Base-by-base conservation (phyloP, 1,140 invertebrate species). In the Drosophila sechellia region DNA sequence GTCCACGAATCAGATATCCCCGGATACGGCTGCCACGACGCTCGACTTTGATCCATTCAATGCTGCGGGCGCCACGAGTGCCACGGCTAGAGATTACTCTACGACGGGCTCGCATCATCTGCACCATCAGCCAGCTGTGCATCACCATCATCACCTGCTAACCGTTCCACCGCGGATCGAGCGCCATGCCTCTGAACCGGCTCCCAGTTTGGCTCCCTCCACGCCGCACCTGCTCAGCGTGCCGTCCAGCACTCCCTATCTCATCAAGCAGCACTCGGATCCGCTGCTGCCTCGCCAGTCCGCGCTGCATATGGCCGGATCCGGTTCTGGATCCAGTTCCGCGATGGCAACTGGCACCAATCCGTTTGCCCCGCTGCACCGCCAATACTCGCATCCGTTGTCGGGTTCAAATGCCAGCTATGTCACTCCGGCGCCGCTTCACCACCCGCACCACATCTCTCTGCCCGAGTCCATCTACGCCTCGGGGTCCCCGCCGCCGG, bases 181-280 rank as follows among this genome's bases (percentile, higher is more conserved):
- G 79, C 92, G 94, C 4, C 94, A 94, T 55, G 92, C 93, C 31
- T 95, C 94, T 13, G 94, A 94, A 70, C 94, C 94, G 10, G 92
- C 93, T 20, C 94, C 94, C 11, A 92, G 55, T 53, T 46, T 85
- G 27, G 61, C 40, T 10, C 64, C 93, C 81, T 37, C 90, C 91
- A 56, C 94, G 3, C 92, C 94, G n/a, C 94, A 95, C 79, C 90
- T 95, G 54, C 86, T 95, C 27, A 91, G 93, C 46, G 94, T 95
- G 45, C 95, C 95, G 37, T 93, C 77, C 54, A 80, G 64, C 64
- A 85, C 91, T 60, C 91, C 93, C 6, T 94, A 94, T 75, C 86
- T 95, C 53, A 93, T 94, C 12, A 95, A 95, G 77, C 95, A 95
- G 78, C 94, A 95, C 79, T 95, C 95, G 6, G 94, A 95, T 91